Conservation (phyloP, 2,113 vertebrate species). For the Pseudorectes ferrugineus region DNA sequence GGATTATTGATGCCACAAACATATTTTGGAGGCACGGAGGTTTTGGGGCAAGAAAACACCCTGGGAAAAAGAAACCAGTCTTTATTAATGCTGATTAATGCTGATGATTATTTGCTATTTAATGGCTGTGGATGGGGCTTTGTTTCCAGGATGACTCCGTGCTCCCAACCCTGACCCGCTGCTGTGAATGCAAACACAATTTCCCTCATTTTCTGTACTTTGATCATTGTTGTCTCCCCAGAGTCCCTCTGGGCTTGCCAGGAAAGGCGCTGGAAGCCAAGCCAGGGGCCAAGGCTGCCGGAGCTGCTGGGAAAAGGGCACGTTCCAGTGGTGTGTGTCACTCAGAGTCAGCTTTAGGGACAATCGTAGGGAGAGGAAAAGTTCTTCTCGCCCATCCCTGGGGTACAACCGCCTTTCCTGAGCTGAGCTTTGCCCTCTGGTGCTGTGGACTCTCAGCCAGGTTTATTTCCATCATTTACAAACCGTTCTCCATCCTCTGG, state of each 20-base stretch:
- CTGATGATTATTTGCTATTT: not conserved
- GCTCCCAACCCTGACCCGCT: accelerated
- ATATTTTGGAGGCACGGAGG: not conserved
- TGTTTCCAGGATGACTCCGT: not conserved
- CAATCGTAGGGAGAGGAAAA: no score
- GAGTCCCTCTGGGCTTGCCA: not conserved
- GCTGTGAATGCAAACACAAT: not conserved
- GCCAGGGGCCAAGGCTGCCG: accelerated
- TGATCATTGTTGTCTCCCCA: not conserved
- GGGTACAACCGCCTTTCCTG: not conserved
- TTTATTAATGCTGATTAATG: not conserved
- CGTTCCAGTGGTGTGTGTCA: accelerated
- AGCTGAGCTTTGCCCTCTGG: not conserved
- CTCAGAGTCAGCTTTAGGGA: not conserved
- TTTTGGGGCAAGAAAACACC: not conserved
- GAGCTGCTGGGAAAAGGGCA: not conserved
- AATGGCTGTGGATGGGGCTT: not conserved
- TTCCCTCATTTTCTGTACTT: not conserved
- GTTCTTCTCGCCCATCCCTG: not conserved
- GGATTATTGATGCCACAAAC: not conserved
- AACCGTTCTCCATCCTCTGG: accelerated
- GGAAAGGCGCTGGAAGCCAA: not conserved
- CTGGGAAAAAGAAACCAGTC: not conserved
- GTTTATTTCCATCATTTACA: not conserved
- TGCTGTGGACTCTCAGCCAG: not conserved